Percentiles rank a stretch among this genome's conserved stretches.
Evolutionary conservation across 2,113 vertebrate species (phyloP).

Genomic region (Ciconia maguari): DNA sequence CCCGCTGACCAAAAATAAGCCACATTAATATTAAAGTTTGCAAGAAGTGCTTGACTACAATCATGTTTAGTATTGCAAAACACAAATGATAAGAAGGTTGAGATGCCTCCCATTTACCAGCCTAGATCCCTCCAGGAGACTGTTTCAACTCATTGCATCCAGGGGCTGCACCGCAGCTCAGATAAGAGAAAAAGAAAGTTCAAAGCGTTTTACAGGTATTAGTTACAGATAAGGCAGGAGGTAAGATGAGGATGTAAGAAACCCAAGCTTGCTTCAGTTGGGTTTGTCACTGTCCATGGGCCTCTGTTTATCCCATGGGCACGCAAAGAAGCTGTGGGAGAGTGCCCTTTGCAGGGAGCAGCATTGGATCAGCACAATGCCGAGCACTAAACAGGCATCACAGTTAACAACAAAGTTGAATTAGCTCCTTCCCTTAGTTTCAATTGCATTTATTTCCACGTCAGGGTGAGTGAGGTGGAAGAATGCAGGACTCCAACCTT

Average conservation of each 20-base stretch:
- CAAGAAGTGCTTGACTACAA: background rate
- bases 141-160: background rate
- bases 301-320: background rate
- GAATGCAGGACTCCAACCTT: background rate
- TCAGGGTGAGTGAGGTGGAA: background rate
- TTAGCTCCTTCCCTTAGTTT: background rate
- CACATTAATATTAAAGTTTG: background rate
- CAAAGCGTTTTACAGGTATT: background rate
- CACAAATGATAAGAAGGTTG: background rate
- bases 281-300: background rate
- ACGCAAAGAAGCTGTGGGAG: background rate
- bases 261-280: background rate
- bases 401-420: background rate
- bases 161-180: background rate
- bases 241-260: background rate
- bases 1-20: background rate
- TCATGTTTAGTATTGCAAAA: background rate
- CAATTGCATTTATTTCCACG: background rate
- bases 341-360: background rate
- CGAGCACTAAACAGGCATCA: background rate
- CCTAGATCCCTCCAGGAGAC: background rate
- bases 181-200: conserved; percentile 26
- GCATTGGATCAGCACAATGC: background rate
- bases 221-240: background rate
- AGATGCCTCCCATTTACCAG: background rate